These are phyloP conservation scores for Phenganax subtilis DNA, from an alignment of 92 coral and sea anemone species.

Conservation along the genomic window DNA sequence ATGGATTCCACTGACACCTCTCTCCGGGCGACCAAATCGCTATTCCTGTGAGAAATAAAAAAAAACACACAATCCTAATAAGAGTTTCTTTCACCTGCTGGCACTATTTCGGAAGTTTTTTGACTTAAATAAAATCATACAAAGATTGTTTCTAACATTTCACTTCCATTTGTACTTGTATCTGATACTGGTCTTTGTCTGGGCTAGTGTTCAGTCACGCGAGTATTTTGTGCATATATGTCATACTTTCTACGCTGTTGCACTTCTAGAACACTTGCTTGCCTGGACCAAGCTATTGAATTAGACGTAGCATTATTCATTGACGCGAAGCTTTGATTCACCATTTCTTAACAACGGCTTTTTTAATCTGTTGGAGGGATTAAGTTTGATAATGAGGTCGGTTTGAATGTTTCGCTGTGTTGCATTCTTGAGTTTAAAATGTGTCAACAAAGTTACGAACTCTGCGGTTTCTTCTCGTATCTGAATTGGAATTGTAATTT, in stretches of 20 bases:
- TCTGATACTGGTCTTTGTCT: neutral
- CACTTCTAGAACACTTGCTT: constrained; percentile 18
- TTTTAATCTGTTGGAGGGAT: neutral
- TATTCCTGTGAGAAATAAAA: too few relatives aligned
- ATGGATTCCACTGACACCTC: too few relatives aligned
- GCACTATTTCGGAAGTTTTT: too few relatives aligned
- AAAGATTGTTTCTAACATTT: neutral
- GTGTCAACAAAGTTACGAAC: constrained; percentile 4
- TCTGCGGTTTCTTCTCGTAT: constrained; percentile 23
- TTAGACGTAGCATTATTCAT: constrained; percentile 14
- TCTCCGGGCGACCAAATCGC: too few relatives aligned
- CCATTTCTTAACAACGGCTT: neutral
- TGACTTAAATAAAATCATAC: neutral
- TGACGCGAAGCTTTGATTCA: constrained; percentile 7
- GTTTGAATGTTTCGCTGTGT: neutral
- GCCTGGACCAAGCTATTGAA: neutral
- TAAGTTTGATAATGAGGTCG: neutral
- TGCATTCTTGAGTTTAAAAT: constrained; percentile 26
- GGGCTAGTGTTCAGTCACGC: constrained; percentile 18
- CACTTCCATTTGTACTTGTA: neutral
- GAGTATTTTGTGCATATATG: neutral
- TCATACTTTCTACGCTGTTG: neutral
- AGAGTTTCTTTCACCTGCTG: too few relatives aligned
- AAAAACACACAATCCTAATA: too few relatives aligned
- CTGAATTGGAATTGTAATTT: constrained; percentile 8